Conservation (phyloP, 2,113 vertebrate species). For the Rhinolophus sinicus region DNA sequence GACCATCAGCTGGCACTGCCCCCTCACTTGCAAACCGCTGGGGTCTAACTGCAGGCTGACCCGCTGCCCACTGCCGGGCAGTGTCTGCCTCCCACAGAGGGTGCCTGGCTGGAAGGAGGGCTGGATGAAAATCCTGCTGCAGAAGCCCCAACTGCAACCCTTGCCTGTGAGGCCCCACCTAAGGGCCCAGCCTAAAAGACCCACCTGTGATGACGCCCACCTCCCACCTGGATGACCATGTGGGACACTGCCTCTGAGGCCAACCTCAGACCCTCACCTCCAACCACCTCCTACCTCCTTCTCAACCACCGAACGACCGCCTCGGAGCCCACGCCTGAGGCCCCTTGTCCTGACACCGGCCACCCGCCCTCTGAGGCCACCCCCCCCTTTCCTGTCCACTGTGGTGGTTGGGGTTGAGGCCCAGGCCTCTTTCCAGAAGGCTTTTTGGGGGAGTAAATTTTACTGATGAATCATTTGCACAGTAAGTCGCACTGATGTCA, state of each 20-base stretch:
- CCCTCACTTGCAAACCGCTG: not conserved
- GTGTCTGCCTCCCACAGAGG: accelerated
- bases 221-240: too few species aligned
- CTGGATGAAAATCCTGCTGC: not conserved
- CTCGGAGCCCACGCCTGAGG: not conserved
- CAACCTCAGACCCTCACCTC: not conserved
- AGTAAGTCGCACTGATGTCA: not conserved
- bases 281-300: too few species aligned
- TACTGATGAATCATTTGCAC: accelerated
- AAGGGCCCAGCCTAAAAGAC: not conserved
- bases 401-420: not conserved
- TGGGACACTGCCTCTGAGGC: not conserved
- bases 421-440: not conserved
- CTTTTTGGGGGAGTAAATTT: not conserved
- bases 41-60: not conserved
- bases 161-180: accelerated
- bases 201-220: too few species aligned
- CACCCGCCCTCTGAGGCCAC: not conserved
- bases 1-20: not conserved
- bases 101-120: not conserved
- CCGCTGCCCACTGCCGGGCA: accelerated
- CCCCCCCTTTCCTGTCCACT: accelerated
- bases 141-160: not conserved
- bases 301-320: too few species aligned
- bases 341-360: too few species aligned